phyloP scores from a whole-genome alignment of 2,888 invertebrate species.

The Dynastes tityus region DNA sequence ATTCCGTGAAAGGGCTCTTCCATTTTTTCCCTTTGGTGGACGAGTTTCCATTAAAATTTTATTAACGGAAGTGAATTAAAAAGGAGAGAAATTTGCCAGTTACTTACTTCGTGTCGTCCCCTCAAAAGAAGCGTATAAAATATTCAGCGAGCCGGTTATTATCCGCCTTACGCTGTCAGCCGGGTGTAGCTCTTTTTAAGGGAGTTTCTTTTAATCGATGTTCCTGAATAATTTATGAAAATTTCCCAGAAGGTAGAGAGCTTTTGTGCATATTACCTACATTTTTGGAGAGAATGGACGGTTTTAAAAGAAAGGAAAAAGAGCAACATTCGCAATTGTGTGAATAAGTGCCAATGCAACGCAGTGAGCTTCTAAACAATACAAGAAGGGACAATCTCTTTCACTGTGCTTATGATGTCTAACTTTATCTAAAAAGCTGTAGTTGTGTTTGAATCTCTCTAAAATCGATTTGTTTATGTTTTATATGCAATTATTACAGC shows the following conservation, averaged over 20 bases:
- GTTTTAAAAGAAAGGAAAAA: neutral
- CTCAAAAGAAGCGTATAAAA: slow-evolving; percentile 18
- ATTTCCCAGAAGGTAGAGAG: neutral
- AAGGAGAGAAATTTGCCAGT: slow-evolving; percentile 33
- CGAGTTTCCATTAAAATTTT: slow-evolving; percentile 31
- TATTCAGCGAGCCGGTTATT: slow-evolving; percentile 32
- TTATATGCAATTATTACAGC: too few species aligned
- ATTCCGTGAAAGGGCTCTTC: too few species aligned
- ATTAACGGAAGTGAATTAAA: slow-evolving; percentile 31
- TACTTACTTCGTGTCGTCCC: slow-evolving; percentile 2
- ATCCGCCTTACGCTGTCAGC: neutral
- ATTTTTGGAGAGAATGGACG: neutral
- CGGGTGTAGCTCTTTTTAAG: neutral
- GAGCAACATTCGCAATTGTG: too few species aligned
- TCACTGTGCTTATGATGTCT: too few species aligned
- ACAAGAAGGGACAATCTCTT: too few species aligned
- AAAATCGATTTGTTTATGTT: too few species aligned
- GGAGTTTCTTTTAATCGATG: slow-evolving; percentile 22
- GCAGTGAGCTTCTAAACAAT: too few species aligned
- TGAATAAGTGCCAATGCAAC: too few species aligned
- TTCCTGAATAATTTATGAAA: slow-evolving; percentile 20
- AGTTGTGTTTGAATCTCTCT: too few species aligned
- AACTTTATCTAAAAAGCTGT: too few species aligned
- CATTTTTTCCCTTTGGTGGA: too few species aligned
- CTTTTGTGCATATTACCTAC: neutral